Evolutionary conservation across 1,140 invertebrate species (phyloP), one percentile per base, ranked within the genome.

Genomic region (Drosophila nigromelanica): DNA sequence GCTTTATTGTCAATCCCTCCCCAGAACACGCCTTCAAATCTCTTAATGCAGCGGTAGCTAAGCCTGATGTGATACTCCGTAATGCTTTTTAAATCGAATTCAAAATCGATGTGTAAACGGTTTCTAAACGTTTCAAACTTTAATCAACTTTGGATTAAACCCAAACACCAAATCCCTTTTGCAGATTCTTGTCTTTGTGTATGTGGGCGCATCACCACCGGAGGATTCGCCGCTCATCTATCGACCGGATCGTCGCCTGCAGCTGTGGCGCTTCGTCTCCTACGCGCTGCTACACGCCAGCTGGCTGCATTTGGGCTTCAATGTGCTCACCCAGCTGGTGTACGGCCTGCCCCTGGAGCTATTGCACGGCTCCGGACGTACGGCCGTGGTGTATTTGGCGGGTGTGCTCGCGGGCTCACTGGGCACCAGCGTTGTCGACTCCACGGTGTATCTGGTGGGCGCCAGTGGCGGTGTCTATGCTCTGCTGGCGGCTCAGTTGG

Each of bases 281-380:
- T 99, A 99, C 93, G 98, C 98, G 94, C 95, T 98, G 73, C 94
- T 99, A 76, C 98, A 99, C 92, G 97, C 97, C 45, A 98, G 97
- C 95, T 99, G 98, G 97, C 94, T 98, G 42, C 98, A 99, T 92
- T 93, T 99, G 78, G 95, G 97, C 47, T 98, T 99, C 94, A 99
- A 99, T 93, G 94, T 99, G 75, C 94, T 98, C 43, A 97, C 98
- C 37, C 98, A 99, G 93, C 93, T 98, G 66, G 92, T 97, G 73
- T 97, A 98, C 71, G 98, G 98, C 39, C 93, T 98, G 63, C 98
- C 98, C 0, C 92, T 99, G 78, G 98, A 99, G 93, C 97, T 98
- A 97, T 97, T 98, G 10, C 98, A 99, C 92, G 97, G 97, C 18
- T 97, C 96, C 11, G 93, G 95, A 48, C 94, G 98, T 62, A 97